Base-by-base conservation (phyloP, 1,140 invertebrate species). In the Piezodorus guildinii region DNA sequence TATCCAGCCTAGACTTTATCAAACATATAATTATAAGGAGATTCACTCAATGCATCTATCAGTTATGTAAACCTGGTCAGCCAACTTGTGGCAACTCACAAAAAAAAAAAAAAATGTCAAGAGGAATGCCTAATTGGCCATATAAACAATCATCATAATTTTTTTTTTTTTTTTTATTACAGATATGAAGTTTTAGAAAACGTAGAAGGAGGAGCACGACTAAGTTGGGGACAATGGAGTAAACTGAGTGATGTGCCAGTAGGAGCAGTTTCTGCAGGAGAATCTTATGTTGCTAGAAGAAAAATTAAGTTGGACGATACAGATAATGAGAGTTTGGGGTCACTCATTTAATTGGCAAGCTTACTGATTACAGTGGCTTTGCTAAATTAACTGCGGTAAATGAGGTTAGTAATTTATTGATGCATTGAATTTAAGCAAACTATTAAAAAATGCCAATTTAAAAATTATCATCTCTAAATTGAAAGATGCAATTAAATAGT, bases 161-260 rank as follows among this genome's bases (percentile, higher is more conserved):
- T 39, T 39, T 10, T 39, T 39, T 10, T 39, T 10, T 39, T 39
- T 39, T 39, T 39, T 25, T 3, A 44, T 46, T 62, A 25, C 39
- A 66, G 65, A 43, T 90, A 87, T 71, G 86, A 91, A 70, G 77
- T 90, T 4, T 73, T 90, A 15, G 80, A 87, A 69, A 91, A 90
- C 73, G 80, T 85, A 60, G 86, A 89, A 66, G 81, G 83, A 60
- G 82, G 85, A n/a, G 85, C 83, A 1, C 77, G 85, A 46, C 76
- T 90, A 0, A 81, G 77, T 61, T 91, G 88, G 88, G 75, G 79
- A 9, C 71, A 76, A 12, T 89, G 86, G 84, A 74, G 80, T 64
- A 87, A 84, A 71, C 87, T 81, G 70, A 78, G 73, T 62, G 69
- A 77, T 3, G 72, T 78, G 1, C 81, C 82, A 0, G 75, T 77